Percentiles rank a stretch among this genome's conserved stretches.
phyloP scores from a whole-genome alignment of 2,113 vertebrate genomes.

The Otocyon megalotis region DNA sequence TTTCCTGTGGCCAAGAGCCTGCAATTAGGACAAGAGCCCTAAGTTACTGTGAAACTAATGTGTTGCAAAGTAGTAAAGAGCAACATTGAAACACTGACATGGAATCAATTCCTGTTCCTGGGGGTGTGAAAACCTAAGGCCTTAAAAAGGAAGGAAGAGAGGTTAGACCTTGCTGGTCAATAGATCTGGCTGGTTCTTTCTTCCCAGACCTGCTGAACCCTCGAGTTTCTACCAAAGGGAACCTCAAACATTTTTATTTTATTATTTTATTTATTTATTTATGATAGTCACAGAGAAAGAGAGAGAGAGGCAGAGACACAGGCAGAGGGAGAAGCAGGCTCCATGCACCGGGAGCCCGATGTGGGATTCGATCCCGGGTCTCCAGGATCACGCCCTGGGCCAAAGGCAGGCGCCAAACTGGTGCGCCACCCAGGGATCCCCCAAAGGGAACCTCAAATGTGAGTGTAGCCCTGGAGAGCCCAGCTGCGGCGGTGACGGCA shows the following conservation, averaged over 20 bases:
- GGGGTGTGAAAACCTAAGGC: background rate
- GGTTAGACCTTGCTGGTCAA: background rate
- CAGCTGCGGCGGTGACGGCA: background rate
- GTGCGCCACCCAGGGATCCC: too few species aligned
- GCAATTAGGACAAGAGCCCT: background rate
- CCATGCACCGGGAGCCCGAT: too few species aligned
- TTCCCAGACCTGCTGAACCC: background rate
- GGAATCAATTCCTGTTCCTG: background rate
- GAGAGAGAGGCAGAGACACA: too few species aligned
- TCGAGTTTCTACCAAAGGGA: background rate
- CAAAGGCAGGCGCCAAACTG: too few species aligned
- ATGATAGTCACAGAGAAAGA: too few species aligned
- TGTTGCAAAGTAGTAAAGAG: background rate
- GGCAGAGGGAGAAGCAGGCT: too few species aligned
- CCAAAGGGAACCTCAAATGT: background rate
- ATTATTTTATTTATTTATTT: too few species aligned
- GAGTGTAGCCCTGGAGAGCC: too few species aligned
- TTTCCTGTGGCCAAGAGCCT: background rate
- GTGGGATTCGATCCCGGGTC: too few species aligned
- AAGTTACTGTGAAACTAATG: background rate
- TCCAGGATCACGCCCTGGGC: too few species aligned
- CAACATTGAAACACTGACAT: too few species aligned
- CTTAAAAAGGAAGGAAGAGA: background rate
- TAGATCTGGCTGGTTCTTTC: background rate
- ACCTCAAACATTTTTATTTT: too few species aligned